Evolutionary conservation across 1,140 invertebrate species (phyloP), one percentile per base, ranked within the genome.

Genomic region (Apis dorsata): DNA sequence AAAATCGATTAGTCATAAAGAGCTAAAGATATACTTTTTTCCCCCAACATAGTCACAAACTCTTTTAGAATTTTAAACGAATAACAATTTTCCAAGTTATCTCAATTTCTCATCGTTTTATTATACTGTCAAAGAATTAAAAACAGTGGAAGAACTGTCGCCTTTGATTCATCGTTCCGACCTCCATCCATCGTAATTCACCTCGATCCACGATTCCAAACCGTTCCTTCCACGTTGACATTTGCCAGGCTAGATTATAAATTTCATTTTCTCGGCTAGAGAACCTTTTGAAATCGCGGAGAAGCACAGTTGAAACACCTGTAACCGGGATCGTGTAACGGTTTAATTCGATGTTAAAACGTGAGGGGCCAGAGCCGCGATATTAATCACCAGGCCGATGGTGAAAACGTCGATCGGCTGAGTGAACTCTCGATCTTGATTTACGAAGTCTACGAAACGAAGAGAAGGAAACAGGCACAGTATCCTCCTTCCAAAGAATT

Each of bases 391-490:
- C 7, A n/a, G 13, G 9, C n/a, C 13, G 34, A 65, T 17, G n/a
- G 76, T 74, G 71, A 85, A 85, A 85, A 68, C 34, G 70, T 53
- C 51, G 34, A 72, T 78, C 69, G 57, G 44, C 59, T 17, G 55
- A 49, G 28, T 24, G 60, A 21, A 34, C 15, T 34, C 21, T 76
- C 63, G 53, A 72, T 73, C 70, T 84, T 72, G 68, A 84, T 59
- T 83, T 62, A 28, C 59, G 44, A 63, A 49, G 15, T 24, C 73
- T 62, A 44, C 59, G 57, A 51, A 60, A 59, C 21, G 28, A 10
- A 19, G 19, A 74, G 21, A 49, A 72, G 70, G 34, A 66, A 68
- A 71, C 49, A 24, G 49, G 9, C 44, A 70, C 68, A 44, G 49
- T 51, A 70, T 53, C 49, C 68, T 70, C 11, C 44, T 70, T 28